phyloP scores from a whole-genome alignment of 2,797 vertebrate genomes.

The Danio jaintianensis region DNA sequence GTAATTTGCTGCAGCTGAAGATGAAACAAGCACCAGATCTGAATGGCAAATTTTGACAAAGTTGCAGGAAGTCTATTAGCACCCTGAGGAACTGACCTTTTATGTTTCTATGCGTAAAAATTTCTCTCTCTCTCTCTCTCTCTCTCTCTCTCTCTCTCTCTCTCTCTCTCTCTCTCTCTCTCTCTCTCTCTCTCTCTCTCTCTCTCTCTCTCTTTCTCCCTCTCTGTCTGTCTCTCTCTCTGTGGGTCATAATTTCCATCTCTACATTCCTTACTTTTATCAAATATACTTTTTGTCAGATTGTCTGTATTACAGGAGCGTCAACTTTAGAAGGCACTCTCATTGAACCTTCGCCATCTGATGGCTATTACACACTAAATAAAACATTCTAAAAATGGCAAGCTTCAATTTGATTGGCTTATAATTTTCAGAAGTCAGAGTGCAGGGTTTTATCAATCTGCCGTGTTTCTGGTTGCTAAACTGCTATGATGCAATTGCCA shows the following conservation, averaged over 20 bases:
- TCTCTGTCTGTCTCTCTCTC: constrained; percentile 23
- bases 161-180: constrained; percentile 16
- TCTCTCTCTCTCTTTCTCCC: constrained; percentile 15
- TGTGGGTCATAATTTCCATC: constrained; percentile 18
- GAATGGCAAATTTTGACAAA: constrained; percentile 68
- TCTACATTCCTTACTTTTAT: background rate
- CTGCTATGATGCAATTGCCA: background rate
- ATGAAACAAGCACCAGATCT: constrained; percentile 58
- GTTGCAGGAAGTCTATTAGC: constrained; percentile 73
- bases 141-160: constrained; percentile 21
- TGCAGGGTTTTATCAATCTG: background rate
- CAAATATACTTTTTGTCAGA: background rate
- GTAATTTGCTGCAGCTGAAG: constrained; percentile 72
- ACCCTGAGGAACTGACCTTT: constrained; percentile 54
- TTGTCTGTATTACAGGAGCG: background rate
- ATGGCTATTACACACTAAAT: background rate
- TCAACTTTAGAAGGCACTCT: background rate
- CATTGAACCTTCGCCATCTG: background rate
- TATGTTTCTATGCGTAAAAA: constrained; percentile 17
- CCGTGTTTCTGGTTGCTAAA: background rate
- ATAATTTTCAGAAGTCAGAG: background rate
- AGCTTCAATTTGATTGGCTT: constrained; percentile 16
- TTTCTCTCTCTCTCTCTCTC: constrained; percentile 16
- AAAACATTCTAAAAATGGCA: background rate
- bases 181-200: constrained; percentile 10